These are phyloP conservation scores for Momotus momota DNA, from an alignment of 2,797 vertebrate genomes.

Conservation along the genomic window DNA sequence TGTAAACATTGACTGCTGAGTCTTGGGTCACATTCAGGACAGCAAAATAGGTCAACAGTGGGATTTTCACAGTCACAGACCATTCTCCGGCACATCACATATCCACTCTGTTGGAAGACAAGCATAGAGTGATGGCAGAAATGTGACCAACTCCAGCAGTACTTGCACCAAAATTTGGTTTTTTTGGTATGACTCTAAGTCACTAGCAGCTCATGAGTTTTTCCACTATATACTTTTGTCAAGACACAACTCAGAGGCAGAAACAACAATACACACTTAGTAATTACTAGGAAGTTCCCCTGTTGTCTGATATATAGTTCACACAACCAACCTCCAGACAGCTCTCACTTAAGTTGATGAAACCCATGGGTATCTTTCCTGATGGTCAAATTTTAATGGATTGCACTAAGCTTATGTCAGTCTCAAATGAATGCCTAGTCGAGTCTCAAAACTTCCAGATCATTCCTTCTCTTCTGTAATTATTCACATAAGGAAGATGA, in stretches of 20 bases:
- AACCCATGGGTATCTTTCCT: not conserved
- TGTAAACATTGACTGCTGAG: slow-evolving; percentile 96
- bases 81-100: slow-evolving; percentile 97
- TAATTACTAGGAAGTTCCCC: not conserved
- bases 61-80: slow-evolving; percentile 99
- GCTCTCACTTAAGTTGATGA: not conserved
- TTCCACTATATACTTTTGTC: not conserved
- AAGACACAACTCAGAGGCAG: not conserved
- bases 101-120: slow-evolving; percentile 85
- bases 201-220: not conserved
- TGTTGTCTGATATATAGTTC: not conserved
- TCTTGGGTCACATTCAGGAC: slow-evolving; percentile 95
- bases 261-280: not conserved
- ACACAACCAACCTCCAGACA: not conserved
- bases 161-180: not conserved
- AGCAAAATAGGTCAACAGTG: slow-evolving; percentile 95
- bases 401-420: not conserved
- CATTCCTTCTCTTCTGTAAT: not conserved
- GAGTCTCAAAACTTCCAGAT: not conserved
- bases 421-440: not conserved
- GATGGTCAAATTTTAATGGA: not conserved
- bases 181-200: not conserved
- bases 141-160: not conserved
- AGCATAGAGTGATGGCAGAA: not conserved
- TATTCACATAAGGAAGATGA: not conserved